These are phyloP conservation scores for Agrilus planipennis DNA, from an alignment of 1,140 invertebrate genomes.

Conservation along the genomic window DNA sequence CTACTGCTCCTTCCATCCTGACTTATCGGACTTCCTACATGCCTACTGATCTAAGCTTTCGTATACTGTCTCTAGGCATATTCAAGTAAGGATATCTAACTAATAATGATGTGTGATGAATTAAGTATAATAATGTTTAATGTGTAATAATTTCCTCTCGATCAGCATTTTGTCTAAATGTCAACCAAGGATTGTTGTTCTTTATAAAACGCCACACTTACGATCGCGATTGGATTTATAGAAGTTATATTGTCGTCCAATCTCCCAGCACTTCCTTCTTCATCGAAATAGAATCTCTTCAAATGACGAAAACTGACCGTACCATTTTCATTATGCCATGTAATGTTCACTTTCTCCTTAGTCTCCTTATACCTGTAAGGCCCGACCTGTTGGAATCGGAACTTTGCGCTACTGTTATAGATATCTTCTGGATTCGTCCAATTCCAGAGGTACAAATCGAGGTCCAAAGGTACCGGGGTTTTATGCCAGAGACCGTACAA, in stretches of 20 bases:
- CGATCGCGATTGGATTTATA: slow-evolving; percentile 70
- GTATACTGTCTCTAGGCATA: no score
- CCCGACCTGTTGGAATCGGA: slow-evolving; percentile 45
- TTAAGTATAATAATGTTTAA: no score
- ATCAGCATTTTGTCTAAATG: no score
- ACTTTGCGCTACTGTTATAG: slow-evolving; percentile 32
- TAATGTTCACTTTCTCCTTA: slow-evolving; percentile 56
- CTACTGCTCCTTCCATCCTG: no score
- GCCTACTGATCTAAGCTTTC: no score
- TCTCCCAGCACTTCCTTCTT: slow-evolving; percentile 54
- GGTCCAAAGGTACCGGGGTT: slow-evolving; percentile 21
- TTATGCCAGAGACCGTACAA: slow-evolving; percentile 5
- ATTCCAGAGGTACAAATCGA: slow-evolving; percentile 68
- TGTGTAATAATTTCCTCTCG: no score
- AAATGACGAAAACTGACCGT: slow-evolving; percentile 70
- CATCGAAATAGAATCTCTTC: slow-evolving; percentile 65
- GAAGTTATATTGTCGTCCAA: slow-evolving; percentile 65
- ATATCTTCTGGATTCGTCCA: slow-evolving; percentile 66
- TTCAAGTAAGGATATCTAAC: no score
- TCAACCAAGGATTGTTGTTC: no score
- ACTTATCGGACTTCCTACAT: no score
- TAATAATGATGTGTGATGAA: no score
- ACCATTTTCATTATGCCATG: slow-evolving; percentile 49
- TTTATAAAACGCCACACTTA: slow-evolving; percentile 49
- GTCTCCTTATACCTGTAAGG: slow-evolving; percentile 61